Conservation (phyloP, 2,888 invertebrate species). For the Philereme transversata region DNA sequence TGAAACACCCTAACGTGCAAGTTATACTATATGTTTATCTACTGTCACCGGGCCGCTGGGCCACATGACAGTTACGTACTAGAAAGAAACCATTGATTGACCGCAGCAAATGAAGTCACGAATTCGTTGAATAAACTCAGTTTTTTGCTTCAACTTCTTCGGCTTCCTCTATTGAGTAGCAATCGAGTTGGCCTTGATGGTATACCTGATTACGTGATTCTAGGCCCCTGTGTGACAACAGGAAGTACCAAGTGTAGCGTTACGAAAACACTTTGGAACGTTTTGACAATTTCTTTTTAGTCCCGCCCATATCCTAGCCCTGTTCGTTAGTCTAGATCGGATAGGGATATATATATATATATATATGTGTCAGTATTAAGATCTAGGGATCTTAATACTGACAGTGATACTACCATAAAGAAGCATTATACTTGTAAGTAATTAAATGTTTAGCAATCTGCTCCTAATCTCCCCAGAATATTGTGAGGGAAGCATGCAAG, state of each 20-base stretch:
- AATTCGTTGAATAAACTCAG: slow-evolving; percentile 1
- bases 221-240: slow-evolving; percentile 4
- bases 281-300: neutral
- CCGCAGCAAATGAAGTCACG: slow-evolving; percentile 1
- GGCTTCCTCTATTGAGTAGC: slow-evolving; percentile 13
- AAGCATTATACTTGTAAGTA: too few relatives aligned
- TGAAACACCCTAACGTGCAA: too few relatives aligned
- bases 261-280: slow-evolving; percentile 1
- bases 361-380: too few relatives aligned
- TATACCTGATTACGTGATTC: slow-evolving; percentile 18
- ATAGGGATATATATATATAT: too few relatives aligned
- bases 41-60: too few relatives aligned
- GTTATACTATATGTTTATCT: too few relatives aligned
- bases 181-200: slow-evolving; percentile 13
- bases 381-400: too few relatives aligned
- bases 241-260: neutral
- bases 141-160: slow-evolving; percentile 17
- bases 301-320: too few relatives aligned
- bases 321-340: too few relatives aligned
- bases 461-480: neutral
- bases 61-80: too few relatives aligned
- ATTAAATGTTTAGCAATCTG: too few relatives aligned
- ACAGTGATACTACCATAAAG: too few relatives aligned
- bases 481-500: neutral
- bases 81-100: neutral